These are phyloP conservation scores for Frankliniella intonsa DNA, from an alignment of 2,888 invertebrate genomes.

Conservation along the genomic window DNA sequence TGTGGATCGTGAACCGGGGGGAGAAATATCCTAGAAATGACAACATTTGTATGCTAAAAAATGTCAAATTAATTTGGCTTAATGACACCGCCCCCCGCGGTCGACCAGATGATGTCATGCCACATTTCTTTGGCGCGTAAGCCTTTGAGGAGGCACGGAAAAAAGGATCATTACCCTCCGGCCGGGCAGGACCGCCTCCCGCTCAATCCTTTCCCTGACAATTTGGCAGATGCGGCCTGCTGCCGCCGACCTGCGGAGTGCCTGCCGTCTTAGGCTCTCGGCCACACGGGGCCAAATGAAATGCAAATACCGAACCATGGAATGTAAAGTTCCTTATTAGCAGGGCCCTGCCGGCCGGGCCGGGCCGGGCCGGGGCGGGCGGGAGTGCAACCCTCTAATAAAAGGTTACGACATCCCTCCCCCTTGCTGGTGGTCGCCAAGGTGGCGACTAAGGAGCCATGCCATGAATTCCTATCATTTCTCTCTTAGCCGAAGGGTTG, in stretches of 20 bases:
- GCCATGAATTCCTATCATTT: not conserved
- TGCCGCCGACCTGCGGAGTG: not conserved
- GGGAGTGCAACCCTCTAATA: not conserved
- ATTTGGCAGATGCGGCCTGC: slow-evolving; percentile 19
- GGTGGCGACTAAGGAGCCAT: not conserved
- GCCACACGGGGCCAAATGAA: slow-evolving; percentile 10
- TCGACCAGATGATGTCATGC: not conserved
- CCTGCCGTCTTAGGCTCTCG: not conserved
- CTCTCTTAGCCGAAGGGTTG: not conserved
- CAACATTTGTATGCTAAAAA: slow-evolving; percentile 1
- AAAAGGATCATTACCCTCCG: not conserved
- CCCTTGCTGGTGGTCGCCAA: not conserved
- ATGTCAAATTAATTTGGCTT: not conserved
- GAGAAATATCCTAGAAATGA: not conserved
- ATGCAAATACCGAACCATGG: slow-evolving; percentile 18
- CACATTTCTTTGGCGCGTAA: not conserved
- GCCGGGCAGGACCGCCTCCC: no score
- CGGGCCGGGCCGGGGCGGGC: not conserved
- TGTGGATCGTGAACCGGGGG: not conserved
- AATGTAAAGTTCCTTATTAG: slow-evolving; percentile 23
- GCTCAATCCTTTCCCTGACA: slow-evolving; percentile 4
- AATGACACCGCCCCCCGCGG: not conserved
- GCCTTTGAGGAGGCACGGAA: not conserved
- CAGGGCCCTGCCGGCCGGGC: not conserved
- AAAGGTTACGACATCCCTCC: slow-evolving; percentile 20